Base-by-base conservation (phyloP, 1,140 invertebrate species). In the Coptotermes formosanus region DNA sequence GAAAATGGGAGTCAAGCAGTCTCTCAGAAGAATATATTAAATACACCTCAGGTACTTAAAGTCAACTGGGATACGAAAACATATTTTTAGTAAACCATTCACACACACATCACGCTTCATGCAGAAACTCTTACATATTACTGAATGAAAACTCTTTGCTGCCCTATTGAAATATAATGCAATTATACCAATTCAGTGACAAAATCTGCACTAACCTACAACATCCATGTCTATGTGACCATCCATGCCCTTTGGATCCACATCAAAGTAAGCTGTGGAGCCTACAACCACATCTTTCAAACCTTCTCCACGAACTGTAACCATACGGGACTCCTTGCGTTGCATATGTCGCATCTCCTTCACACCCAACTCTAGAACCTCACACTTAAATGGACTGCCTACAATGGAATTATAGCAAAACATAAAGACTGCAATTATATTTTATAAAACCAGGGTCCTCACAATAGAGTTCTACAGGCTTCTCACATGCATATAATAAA, bases 341-440 rank as follows among this genome's bases (percentile, higher is more conserved):
- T 85, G 89, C 85, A 86, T 89, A 83, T 83, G 89, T 32, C 85
- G 89, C 43, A 90, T 88, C 87, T 91, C 90, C 48, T 92, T 90
- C 52, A 89, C 89, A 82, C 91, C 89, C 85, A 90, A 87, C 87
- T 92, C 92, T 43, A 90, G 86, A 14, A 94, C 91, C 30, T 93
- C 91, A 86, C 95, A 95, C 88, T 96, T 95, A 91, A 98, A 98
- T 32, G 98, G 97, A 91, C 96, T 98, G 43, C 97, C 97, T 94
- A 88, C n/a, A 88, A 30, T 45, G 43, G 12, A 52, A 84, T n/a
- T 45, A 6, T n/a, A 48, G 3, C 21, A 23, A 19, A 75, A 11
- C 25, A 75, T 75, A 30, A 75, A 75, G 9, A 75, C 7, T 30
- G 19, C 19, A 55, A 55, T 55, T 55, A 55, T 21, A 55, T 16